Evolutionary conservation across 2,797 vertebrate genomes (phyloP).

Genomic region (Ficedula albicollis): DNA sequence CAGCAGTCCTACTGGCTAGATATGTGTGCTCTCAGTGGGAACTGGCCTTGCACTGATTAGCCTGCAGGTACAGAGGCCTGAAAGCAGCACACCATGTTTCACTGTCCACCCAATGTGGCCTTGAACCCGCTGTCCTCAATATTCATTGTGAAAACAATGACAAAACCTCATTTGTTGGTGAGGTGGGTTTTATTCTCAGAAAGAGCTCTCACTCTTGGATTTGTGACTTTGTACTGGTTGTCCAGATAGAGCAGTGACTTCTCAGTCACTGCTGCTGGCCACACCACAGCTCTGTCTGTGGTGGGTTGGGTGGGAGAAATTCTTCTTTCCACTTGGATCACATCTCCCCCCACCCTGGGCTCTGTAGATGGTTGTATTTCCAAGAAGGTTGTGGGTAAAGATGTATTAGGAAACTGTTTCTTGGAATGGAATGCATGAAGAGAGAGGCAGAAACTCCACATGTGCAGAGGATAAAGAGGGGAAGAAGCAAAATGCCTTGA

Average conservation of each 20-base stretch:
- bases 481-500: background rate
- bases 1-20: background rate
- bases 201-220: background rate
- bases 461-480: background rate
- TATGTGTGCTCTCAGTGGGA: background rate
- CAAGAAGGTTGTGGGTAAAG: background rate
- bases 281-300: background rate
- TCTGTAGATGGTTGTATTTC: background rate
- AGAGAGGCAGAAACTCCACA: background rate
- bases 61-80: background rate
- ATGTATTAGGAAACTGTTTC: background rate
- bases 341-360: fast-evolving
- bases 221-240: background rate
- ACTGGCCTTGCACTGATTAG: background rate
- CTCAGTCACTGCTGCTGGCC: background rate
- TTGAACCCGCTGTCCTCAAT: background rate
- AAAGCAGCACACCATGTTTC: background rate
- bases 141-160: background rate
- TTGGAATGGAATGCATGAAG: background rate
- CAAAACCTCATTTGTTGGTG: background rate
- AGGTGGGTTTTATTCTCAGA: background rate
- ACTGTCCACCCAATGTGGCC: background rate
- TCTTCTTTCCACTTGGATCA: background rate
- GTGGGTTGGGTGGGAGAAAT: background rate
- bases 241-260: background rate